A percentile compares a stretch with the other conserved stretches of the same genome.
phyloP scores from a whole-genome alignment of 2,888 invertebrate genomes.

The Chouioia cunea region DNA sequence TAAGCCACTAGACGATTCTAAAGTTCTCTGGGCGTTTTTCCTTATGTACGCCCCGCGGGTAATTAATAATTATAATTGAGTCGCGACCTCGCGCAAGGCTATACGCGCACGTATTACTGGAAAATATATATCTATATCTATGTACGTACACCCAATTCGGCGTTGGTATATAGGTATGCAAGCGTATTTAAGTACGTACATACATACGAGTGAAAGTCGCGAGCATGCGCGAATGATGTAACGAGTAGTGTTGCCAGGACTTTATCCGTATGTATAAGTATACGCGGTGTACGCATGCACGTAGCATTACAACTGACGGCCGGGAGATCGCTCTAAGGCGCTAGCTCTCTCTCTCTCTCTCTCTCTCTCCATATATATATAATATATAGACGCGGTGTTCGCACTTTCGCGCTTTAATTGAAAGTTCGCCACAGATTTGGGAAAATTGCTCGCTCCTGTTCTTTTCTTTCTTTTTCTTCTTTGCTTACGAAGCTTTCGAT shows the following conservation, averaged over 20 bases:
- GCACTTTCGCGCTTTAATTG: conserved; percentile 18
- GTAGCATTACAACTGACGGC: neutral
- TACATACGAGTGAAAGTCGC: conserved; percentile 37
- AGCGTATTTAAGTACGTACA: conserved; percentile 1
- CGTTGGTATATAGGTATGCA: too few relatives aligned
- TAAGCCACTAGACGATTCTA: conserved; percentile 27
- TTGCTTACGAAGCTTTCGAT: too few relatives aligned
- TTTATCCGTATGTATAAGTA: neutral
- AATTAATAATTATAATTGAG: conserved; percentile 27
- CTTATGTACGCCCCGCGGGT: neutral
- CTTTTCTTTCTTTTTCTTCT: too few relatives aligned
- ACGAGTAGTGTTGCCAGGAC: neutral
- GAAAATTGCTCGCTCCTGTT: too few relatives aligned
- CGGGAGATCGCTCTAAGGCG: neutral
- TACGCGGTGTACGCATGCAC: neutral
- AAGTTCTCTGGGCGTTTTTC: neutral
- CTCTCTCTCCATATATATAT: too few relatives aligned
- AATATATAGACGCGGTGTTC: too few relatives aligned
- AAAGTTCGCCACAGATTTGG: neutral
- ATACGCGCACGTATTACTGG: conserved; percentile 21
- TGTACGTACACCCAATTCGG: too few relatives aligned
- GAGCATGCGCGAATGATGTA: conserved; percentile 38
- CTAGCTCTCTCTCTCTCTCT: too few relatives aligned
- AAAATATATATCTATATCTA: conserved; percentile 15
- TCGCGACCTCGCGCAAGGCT: conserved; percentile 43